Conservation (phyloP, 2,113 vertebrate species). For the Albula glossodonta region DNA sequence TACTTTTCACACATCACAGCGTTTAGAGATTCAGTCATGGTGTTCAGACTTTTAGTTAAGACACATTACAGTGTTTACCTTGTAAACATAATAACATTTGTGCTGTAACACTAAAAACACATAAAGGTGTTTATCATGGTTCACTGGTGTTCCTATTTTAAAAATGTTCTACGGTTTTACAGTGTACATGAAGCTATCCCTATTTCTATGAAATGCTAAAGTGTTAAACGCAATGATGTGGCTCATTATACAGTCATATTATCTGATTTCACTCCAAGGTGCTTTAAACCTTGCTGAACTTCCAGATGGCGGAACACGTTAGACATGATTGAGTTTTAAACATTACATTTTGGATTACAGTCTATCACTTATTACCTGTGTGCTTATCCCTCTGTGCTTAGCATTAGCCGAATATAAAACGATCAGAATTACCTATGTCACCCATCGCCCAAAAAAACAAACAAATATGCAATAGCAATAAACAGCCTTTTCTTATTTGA, state of each 20-base stretch:
- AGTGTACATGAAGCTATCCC: not conserved
- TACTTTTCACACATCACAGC: too few relatives aligned
- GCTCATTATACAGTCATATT: not conserved
- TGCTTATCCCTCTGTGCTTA: not conserved
- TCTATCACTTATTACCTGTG: not conserved
- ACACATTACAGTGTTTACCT: too few relatives aligned
- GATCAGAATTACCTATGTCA: not conserved
- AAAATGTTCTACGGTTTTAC: not conserved
- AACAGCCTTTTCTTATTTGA: conserved; percentile 33
- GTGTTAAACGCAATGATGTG: not conserved
- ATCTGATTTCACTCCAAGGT: not conserved
- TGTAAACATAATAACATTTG: too few relatives aligned
- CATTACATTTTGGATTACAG: too few relatives aligned
- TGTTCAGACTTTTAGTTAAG: too few relatives aligned
- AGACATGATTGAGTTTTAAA: not conserved
- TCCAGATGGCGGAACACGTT: too few relatives aligned
- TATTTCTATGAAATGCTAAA: not conserved
- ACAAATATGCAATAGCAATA: conserved; percentile 42
- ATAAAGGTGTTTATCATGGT: too few relatives aligned
- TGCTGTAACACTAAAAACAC: too few relatives aligned
- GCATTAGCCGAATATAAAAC: not conserved
- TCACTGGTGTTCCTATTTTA: too few relatives aligned
- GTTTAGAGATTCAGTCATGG: too few relatives aligned
- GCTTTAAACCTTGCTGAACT: not conserved
- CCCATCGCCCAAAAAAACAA: not conserved